A percentile compares a stretch with the other conserved stretches of the same genome.
Evolutionary conservation across 1,140 invertebrate genomes (phyloP).

Genomic region (Halyomorpha halys): DNA sequence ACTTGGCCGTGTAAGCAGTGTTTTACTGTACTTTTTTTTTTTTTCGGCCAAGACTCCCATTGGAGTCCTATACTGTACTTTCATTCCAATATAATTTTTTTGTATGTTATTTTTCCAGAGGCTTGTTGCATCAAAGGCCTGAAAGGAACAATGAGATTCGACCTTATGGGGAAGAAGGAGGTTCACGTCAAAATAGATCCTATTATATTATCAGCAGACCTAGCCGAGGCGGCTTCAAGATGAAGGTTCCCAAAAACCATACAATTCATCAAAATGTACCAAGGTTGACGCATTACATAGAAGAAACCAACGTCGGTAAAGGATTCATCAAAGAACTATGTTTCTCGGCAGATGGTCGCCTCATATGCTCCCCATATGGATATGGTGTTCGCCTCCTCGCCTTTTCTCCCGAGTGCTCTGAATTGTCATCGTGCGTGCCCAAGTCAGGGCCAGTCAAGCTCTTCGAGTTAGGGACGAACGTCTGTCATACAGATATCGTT

Average conservation of each 20-base stretch:
- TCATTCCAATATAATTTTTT: not conserved
- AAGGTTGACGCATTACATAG: slow-evolving; percentile 69
- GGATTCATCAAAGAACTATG: slow-evolving; percentile 58
- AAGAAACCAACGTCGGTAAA: slow-evolving; percentile 74
- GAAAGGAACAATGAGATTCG: too few relatives aligned
- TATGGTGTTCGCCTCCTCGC: slow-evolving; percentile 71
- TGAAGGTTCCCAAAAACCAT: slow-evolving; percentile 24
- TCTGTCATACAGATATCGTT: slow-evolving; percentile 72
- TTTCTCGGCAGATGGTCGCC: slow-evolving; percentile 75
- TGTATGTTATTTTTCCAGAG: not conserved
- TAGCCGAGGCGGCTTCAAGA: not conserved
- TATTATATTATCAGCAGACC: slow-evolving; percentile 22
- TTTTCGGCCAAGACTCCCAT: too few relatives aligned
- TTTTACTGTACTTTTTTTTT: too few relatives aligned
- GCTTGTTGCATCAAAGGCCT: not conserved
- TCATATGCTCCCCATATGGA: slow-evolving; percentile 82
- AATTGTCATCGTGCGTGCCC: slow-evolving; percentile 60
- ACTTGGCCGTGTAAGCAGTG: too few relatives aligned
- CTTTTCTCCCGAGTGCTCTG: slow-evolving; percentile 65
- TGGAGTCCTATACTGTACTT: too few relatives aligned
- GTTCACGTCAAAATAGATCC: not conserved
- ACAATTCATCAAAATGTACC: slow-evolving; percentile 36
- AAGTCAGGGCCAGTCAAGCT: slow-evolving; percentile 37
- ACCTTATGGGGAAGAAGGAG: not conserved
- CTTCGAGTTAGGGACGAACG: slow-evolving; percentile 54